These are phyloP conservation scores for Drosophila percnosoma DNA, from an alignment of 2,888 invertebrate genomes.

Conservation along the genomic window DNA sequence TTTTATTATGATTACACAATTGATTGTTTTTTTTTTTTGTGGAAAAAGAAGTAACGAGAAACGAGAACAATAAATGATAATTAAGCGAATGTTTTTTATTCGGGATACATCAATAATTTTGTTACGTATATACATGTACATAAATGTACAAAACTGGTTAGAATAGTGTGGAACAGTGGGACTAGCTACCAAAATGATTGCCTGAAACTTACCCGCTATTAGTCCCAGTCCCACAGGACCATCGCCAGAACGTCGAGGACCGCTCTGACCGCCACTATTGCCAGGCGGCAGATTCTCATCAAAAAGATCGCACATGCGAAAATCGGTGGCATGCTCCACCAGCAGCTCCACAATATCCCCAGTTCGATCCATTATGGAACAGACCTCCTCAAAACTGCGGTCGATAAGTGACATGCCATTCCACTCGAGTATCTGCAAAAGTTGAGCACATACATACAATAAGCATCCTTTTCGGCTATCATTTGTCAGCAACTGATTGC, in stretches of 20 bases:
- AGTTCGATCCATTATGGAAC: constrained; percentile 94
- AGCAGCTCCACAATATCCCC: constrained; percentile 94
- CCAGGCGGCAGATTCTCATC: constrained; percentile 89
- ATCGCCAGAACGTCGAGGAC: constrained; percentile 84
- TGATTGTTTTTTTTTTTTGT: constrained; percentile 26
- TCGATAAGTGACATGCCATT: constrained; percentile 94
- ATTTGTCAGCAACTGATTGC: constrained; percentile 27
- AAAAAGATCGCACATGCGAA: constrained; percentile 89
- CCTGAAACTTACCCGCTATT: constrained; percentile 83
- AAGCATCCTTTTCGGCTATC: constrained; percentile 4
- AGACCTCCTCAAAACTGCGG: constrained; percentile 96
- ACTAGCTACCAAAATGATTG: constrained; percentile 19
- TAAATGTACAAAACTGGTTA: constrained; percentile 27
- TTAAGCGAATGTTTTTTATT: constrained; percentile 59
- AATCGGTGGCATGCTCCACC: constrained; percentile 92
- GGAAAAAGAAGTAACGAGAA: constrained; percentile 70
- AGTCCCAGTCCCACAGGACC: constrained; percentile 84
- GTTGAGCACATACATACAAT: constrained; percentile 4
- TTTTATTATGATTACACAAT: constrained; percentile 62
- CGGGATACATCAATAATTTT: constrained; percentile 37
- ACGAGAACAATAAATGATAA: constrained; percentile 74
- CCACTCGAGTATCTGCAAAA: constrained; percentile 93
- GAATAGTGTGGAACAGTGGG: constrained; percentile 12
- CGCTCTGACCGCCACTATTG: constrained; percentile 82
- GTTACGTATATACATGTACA: constrained; percentile 11